phyloP scores from a whole-genome alignment of 2,797 vertebrate species.

The Spheniscus humboldti region DNA sequence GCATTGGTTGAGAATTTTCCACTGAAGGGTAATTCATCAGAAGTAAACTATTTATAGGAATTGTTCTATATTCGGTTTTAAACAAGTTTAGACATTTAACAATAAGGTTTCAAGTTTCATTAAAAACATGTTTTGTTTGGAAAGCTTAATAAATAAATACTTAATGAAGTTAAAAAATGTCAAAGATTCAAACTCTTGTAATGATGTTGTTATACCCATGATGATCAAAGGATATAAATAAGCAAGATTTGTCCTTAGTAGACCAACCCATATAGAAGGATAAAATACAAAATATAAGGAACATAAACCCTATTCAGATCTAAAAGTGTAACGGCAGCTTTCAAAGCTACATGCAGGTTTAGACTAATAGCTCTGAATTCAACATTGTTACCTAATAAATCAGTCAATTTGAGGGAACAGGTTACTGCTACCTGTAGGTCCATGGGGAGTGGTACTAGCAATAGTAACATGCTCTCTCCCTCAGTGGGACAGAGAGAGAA shows the following conservation, averaged over 20 bases:
- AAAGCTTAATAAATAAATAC: slow-evolving; percentile 26
- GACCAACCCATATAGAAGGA: not conserved
- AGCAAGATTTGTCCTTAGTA: not conserved
- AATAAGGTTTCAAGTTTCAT: not conserved
- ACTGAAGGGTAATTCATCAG: slow-evolving; percentile 26
- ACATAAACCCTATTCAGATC: not conserved
- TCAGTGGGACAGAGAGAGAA: not conserved
- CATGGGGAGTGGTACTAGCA: not conserved
- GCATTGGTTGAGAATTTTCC: not conserved
- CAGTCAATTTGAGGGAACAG: not conserved
- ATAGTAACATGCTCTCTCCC: not conserved
- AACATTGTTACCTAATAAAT: not conserved
- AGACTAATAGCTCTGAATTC: not conserved
- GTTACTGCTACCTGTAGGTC: not conserved
- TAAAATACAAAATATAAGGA: not conserved
- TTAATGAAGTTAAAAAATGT: not conserved
- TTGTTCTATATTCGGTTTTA: not conserved
- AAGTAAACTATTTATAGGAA: slow-evolving; percentile 22
- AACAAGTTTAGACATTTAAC: slow-evolving; percentile 1
- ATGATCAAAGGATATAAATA: not conserved
- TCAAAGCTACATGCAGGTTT: not conserved
- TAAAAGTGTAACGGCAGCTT: not conserved
- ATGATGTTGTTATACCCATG: not conserved
- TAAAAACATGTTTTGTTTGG: not conserved
- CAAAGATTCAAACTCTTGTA: not conserved